These are phyloP conservation scores for Heteropelma amictum DNA, from an alignment of 2,888 invertebrate genomes.

Conservation along the genomic window DNA sequence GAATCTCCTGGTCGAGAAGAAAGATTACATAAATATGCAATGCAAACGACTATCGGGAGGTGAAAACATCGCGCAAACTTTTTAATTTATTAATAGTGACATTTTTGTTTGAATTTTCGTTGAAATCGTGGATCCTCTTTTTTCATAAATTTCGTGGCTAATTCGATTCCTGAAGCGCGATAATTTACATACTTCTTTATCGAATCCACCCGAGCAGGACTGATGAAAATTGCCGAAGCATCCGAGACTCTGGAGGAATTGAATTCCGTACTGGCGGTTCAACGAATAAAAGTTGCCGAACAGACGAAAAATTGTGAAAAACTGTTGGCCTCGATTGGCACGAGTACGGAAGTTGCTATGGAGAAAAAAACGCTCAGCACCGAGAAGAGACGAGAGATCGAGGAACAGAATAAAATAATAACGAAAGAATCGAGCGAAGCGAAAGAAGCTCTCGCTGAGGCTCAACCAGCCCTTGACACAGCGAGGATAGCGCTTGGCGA, in stretches of 20 bases:
- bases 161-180: not conserved
- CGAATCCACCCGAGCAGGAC: constrained; percentile 59
- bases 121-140: no score
- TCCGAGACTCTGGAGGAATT: constrained; percentile 88
- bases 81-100: not conserved
- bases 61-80: no score
- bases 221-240: constrained; percentile 93
- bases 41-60: constrained; percentile 71
- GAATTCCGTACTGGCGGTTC: constrained; percentile 88
- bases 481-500: constrained; percentile 89
- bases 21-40: constrained; percentile 78
- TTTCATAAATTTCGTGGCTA: not conserved
- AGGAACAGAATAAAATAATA: constrained; percentile 89
- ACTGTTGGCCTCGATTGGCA: constrained; percentile 87
- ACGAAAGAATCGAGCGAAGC: constrained; percentile 91
- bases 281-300: constrained; percentile 89
- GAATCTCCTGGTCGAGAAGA: constrained; percentile 86
- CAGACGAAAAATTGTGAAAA: constrained; percentile 90
- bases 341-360: constrained; percentile 84
- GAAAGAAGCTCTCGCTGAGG: constrained; percentile 87
- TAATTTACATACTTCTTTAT: not conserved
- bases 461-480: constrained; percentile 90
- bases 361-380: constrained; percentile 90
- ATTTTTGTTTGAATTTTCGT: no score
- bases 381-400: constrained; percentile 89